phyloP scores from a whole-genome alignment of 2,113 vertebrate genomes.

The Lipophrys pholis region DNA sequence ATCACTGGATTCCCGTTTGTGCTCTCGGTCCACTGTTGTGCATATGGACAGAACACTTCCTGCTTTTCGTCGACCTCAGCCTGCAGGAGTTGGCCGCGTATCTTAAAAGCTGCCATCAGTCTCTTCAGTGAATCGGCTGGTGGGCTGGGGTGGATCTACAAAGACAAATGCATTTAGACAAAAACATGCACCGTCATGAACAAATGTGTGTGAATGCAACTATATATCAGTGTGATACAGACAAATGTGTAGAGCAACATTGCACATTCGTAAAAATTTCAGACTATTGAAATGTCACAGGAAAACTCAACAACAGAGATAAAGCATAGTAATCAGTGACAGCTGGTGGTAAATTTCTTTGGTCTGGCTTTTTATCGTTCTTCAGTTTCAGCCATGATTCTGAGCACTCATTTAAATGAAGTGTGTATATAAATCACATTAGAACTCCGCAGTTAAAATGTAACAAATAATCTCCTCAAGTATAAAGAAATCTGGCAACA shows the following conservation, averaged over 20 bases:
- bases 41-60: constrained; percentile 83
- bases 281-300: neutral
- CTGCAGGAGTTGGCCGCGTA: constrained; percentile 86
- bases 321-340: no score
- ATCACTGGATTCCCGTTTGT: constrained; percentile 41
- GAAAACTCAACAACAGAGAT: neutral
- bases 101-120: constrained; percentile 88
- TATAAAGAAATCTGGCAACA: no score
- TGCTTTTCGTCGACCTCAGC: constrained; percentile 89
- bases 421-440: no score
- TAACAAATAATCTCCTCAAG: no score
- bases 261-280: neutral
- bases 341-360: no score
- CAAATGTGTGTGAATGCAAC: no score
- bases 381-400: no score
- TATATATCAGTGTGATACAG: neutral
- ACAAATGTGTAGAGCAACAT: no score
- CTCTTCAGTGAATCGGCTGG: constrained; percentile 83
- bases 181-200: constrained; percentile 7
- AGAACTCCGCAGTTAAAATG: no score
- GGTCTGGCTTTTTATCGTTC: no score
- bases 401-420: no score
- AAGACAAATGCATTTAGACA: constrained; percentile 13
- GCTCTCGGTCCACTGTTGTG: constrained; percentile 78
- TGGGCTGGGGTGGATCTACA: constrained; percentile 85